These are phyloP conservation scores for Alaudala cheleensis DNA, from an alignment of 2,113 vertebrate species.

Conservation along the genomic window DNA sequence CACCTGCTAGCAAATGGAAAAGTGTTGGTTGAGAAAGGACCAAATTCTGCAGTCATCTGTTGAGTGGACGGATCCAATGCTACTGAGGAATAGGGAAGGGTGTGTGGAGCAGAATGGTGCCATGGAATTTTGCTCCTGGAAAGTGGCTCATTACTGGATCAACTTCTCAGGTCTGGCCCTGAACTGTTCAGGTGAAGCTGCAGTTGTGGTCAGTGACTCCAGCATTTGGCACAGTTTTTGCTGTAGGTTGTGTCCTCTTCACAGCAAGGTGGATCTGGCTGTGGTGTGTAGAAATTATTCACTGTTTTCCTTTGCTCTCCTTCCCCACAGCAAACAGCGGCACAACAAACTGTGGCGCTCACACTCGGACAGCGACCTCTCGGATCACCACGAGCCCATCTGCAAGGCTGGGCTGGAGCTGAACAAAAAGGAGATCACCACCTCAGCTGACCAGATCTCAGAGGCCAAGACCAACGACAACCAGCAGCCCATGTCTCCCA, in stretches of 20 bases:
- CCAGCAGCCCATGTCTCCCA: constrained; percentile 65
- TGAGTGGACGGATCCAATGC: not conserved
- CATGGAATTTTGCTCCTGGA: not conserved
- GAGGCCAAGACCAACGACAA: constrained; percentile 72
- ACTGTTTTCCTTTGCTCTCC: not conserved
- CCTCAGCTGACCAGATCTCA: constrained; percentile 85
- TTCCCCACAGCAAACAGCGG: constrained; percentile 87
- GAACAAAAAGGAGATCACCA: constrained; percentile 81
- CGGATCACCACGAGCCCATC: constrained; percentile 82
- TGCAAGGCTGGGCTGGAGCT: constrained; percentile 83
- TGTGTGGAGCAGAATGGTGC: not conserved
- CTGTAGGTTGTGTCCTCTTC: not conserved
- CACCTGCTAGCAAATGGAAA: not conserved
- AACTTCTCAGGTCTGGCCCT: not conserved
- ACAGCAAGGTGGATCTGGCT: not conserved
- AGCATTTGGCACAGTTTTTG: not conserved
- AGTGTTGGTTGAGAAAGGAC: not conserved
- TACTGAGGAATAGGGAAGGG: not conserved
- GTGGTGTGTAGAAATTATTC: not conserved
- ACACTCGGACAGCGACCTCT: constrained; percentile 92
- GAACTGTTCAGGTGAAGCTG: not conserved
- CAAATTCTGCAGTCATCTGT: not conserved
- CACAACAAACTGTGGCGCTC: constrained; percentile 98
- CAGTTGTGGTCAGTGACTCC: not conserved
- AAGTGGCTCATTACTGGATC: not conserved